Evolutionary conservation across 2,113 vertebrate genomes (phyloP).

Genomic region (Nerophis lumbriciformis): DNA sequence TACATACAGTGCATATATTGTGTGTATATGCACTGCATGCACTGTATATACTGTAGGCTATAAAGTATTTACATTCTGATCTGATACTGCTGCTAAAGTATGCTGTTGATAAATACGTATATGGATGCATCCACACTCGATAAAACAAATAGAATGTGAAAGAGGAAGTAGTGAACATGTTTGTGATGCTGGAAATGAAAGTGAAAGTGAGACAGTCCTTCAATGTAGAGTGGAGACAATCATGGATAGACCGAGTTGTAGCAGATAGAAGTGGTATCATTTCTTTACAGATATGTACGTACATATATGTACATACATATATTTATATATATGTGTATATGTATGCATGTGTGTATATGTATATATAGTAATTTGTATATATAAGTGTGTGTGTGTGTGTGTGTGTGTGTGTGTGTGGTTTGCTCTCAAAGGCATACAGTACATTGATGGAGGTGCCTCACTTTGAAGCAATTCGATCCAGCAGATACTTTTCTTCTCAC

Average conservation of each 20-base stretch:
- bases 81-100: no score
- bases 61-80: no score
- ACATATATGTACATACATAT: slow-evolving; percentile 59
- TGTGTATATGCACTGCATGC: no score
- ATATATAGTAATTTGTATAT: slow-evolving; percentile 25
- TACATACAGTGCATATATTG: no score
- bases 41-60: no score
- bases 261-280: slow-evolving; percentile 70
- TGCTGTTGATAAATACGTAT: no score
- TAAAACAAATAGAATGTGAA: no score
- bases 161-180: no score
- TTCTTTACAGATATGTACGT: slow-evolving; percentile 53
- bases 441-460: slow-evolving; percentile 69
- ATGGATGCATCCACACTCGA: no score
- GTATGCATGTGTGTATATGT: slow-evolving; percentile 51
- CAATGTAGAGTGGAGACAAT: slow-evolving; percentile 45
- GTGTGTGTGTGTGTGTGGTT: slow-evolving; percentile 46
- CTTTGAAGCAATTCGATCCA: slow-evolving; percentile 69
- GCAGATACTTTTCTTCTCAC: slow-evolving; percentile 68
- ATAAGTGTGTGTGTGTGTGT: slow-evolving; percentile 62
- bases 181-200: no score
- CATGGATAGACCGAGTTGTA: slow-evolving; percentile 56
- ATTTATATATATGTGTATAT: slow-evolving; percentile 42
- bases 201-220: not conserved
- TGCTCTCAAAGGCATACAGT: slow-evolving; percentile 71